Conservation (phyloP, 2,888 invertebrate species). For the Drosophila flavopinicola region DNA sequence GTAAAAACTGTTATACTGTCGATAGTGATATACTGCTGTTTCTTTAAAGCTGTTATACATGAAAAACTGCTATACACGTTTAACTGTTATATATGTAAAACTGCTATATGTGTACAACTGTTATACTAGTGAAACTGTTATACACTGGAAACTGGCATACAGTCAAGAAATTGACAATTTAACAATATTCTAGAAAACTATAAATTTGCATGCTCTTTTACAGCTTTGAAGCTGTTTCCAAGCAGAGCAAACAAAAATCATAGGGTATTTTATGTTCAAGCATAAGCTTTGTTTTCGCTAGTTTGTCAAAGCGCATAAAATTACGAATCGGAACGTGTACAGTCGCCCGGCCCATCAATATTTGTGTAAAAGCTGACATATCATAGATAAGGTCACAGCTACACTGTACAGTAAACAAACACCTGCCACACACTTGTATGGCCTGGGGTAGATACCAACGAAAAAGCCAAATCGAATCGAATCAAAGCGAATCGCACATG, state of each 20-base stretch:
- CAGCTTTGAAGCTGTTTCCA: too few species aligned
- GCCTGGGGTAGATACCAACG: constrained; percentile 28
- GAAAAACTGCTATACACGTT: neutral
- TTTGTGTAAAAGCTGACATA: constrained; percentile 54
- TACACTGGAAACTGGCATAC: neutral
- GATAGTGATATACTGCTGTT: too few species aligned
- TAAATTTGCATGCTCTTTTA: too few species aligned
- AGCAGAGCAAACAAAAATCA: neutral
- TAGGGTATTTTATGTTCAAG: neutral
- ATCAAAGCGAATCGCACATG: constrained; percentile 6
- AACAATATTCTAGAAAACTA: neutral
- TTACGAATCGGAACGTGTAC: constrained; percentile 35
- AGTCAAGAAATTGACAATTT: neutral
- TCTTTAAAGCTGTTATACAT: neutral
- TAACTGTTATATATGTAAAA: neutral
- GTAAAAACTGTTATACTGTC: neutral
- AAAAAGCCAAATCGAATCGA: constrained; percentile 1
- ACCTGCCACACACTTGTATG: constrained; percentile 60
- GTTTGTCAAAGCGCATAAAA: constrained; percentile 32
- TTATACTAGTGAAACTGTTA: neutral
- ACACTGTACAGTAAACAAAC: constrained; percentile 50
- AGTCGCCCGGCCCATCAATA: constrained; percentile 59
- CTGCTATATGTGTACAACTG: neutral
- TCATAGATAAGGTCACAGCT: constrained; percentile 40
- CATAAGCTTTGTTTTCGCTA: neutral